A percentile compares a stretch with the other conserved stretches of the same genome.
phyloP scores from a whole-genome alignment of 2,113 vertebrate species.

The Pogonocichla stellata region DNA sequence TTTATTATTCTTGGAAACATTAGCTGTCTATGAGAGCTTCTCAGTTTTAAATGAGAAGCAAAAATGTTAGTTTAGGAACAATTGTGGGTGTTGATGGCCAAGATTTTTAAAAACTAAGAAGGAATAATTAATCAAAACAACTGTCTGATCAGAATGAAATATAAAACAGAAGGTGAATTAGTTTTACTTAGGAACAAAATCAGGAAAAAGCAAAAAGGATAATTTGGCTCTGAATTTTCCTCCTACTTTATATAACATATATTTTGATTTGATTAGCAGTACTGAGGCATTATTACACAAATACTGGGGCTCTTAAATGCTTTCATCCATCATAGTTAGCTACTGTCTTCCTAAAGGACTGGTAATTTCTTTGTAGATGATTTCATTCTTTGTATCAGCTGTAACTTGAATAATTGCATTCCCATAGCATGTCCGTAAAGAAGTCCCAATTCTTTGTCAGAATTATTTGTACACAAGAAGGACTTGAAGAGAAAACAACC shows the following conservation, averaged over 20 bases:
- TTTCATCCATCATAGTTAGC: background rate
- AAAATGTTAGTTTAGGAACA: background rate
- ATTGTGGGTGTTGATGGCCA: background rate
- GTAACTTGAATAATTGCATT: background rate
- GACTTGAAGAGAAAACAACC: background rate
- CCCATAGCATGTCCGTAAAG: background rate
- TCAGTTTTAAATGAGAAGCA: conserved; percentile 3
- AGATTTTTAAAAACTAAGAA: background rate
- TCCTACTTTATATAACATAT: background rate
- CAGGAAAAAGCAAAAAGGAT: background rate
- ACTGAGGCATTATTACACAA: background rate
- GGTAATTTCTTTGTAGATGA: background rate
- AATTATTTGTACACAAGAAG: background rate
- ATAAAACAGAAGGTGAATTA: background rate
- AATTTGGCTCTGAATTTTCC: background rate
- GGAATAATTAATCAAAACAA: background rate
- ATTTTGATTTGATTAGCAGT: conserved; percentile 8
- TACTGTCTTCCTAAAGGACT: background rate
- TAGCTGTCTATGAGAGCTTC: background rate
- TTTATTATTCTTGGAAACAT: conserved; percentile 17
- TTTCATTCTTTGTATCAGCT: background rate
- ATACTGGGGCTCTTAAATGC: background rate
- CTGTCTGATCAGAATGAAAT: background rate
- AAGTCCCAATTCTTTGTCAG: background rate
- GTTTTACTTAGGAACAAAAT: background rate